Evolutionary conservation across 2,888 invertebrate genomes (phyloP).

Genomic region (Idaea biselata): DNA sequence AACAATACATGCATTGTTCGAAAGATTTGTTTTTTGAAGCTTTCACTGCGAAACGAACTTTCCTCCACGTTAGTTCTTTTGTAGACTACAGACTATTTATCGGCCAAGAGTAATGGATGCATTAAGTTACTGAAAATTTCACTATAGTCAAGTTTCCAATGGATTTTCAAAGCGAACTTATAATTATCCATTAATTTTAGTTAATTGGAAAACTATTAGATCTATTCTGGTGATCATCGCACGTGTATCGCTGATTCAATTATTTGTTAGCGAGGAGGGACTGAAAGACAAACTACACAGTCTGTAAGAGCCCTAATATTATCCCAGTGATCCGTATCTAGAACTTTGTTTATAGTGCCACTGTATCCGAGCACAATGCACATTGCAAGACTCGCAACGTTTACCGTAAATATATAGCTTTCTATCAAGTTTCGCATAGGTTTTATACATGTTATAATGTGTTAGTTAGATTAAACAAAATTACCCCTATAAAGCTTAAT

Average conservation of each 20-base stretch:
- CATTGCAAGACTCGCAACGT: background rate
- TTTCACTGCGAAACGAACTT: constrained; percentile 67
- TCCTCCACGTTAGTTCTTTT: constrained; percentile 57
- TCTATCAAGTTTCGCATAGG: constrained; percentile 11
- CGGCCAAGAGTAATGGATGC: constrained; percentile 22
- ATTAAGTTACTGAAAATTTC: too few species aligned
- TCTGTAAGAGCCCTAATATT: background rate
- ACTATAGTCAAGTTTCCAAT: too few species aligned
- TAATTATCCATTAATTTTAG: too few species aligned
- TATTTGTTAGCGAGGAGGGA: too few species aligned
- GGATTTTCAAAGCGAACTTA: too few species aligned
- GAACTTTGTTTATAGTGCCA: constrained; percentile 40
- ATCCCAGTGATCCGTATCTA: constrained; percentile 5
- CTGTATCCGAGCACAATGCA: constrained; percentile 10
- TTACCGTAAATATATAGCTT: constrained; percentile 15
- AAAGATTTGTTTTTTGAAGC: constrained; percentile 65
- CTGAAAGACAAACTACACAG: background rate
- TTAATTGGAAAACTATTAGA: too few species aligned
- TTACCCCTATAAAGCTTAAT: too few species aligned
- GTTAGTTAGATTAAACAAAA: too few species aligned
- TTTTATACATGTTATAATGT: constrained; percentile 7
- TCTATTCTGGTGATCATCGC: too few species aligned
- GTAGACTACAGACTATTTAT: constrained; percentile 59
- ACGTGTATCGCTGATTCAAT: too few species aligned
- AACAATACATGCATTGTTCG: constrained; percentile 77